Base-by-base conservation (phyloP, 2,113 vertebrate species). In the Cyrtonyx montezumae region DNA sequence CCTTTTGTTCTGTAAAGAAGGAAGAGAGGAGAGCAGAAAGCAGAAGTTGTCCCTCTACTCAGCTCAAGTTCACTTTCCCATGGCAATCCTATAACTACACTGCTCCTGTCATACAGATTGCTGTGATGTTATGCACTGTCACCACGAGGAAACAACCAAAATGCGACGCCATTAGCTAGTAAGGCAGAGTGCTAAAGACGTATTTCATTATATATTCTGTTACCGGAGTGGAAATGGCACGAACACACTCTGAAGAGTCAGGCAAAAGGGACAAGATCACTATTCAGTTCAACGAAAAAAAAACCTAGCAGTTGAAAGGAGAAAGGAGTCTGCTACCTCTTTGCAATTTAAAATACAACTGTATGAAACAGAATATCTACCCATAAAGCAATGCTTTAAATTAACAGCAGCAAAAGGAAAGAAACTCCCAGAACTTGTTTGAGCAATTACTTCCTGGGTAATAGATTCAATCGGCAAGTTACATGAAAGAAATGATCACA, bases 401-500 rank as follows among this genome's bases (percentile, higher is more conserved):
- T 23, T 55, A 88, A 68, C 32, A 53, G 34, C 22, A 93, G 53
- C 8, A 48, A 28, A 21, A 80, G 9, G 37, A 77, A 90, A 63
- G 61, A 82, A 88, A 84, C 13, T 30, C 55, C 16, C 55, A 79
- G 45, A 71, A 34, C 32, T 78, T 46, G 11, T n/a, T 75, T 32
- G 78, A 46, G 53, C 23, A 74, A 48, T 43, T 79, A 51, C 19
- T 78, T 63, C 66, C 84, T 26, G n/a, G 17, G 11, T 51, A 91
- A 59, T 4, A 71, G 65, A 76, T n/a, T 1, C 46, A 71, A 75
- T 23, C 0, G 0, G 43, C 46, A 74, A 63, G 20, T 40, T 69
- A 46, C 8, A 84, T 6, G 34, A 88, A 75, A 78, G 1, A 1
- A 84, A 53, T 1, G 32, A 59, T 46, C 42, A 20, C 0, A 0